Evolutionary conservation across 2,113 vertebrate genomes (phyloP), one percentile per base, ranked within the genome.

Genomic region (Jacana jacana): DNA sequence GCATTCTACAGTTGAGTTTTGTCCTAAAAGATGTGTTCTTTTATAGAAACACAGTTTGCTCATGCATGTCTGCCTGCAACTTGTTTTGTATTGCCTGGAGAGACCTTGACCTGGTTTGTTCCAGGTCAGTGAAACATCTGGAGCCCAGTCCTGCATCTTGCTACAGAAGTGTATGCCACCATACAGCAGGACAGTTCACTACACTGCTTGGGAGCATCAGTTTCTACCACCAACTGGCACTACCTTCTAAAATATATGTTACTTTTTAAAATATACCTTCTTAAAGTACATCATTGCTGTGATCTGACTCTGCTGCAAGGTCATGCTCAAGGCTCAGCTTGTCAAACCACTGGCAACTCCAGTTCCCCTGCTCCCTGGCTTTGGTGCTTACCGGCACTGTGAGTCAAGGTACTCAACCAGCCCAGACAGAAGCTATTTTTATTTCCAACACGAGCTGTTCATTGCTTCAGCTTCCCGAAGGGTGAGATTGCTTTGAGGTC

Each of bases 301-400:
- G 31, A 14, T 35, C 85, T 11, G 3, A 1, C 44, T 44, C 39
- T 66, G 72, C 86, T 63, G 37, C 37, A 42, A 17, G 69, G 77
- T 70, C 52, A 33, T 1, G 0, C 61, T 52, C 31, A 2, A 42
- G 63, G 61, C 54, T 89, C n/a, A 3, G 8, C 13, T 30, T 44
- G 61, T 11, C 52, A 15, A 73, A 82, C 13, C 10, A 0, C 30
- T 4, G 2, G 49, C 71, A 87, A 65, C 77, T 40, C 52, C 58
- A 28, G 22, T 23, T 88, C 52, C 15, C 28, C 46, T 3, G 0
- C 48, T 49, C 44, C 39, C 63, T 77, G 0, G 0, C 71, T 35
- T 49, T 0, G 0, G 48, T 64, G 75, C 66, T 72, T 30, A 17
- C 54, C 0, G 1, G 49, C 57, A 40, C 0, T 0, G 14, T 11